These are phyloP conservation scores for Sesamia nonagrioides DNA, from an alignment of 1,140 invertebrate genomes.

Conservation along the genomic window DNA sequence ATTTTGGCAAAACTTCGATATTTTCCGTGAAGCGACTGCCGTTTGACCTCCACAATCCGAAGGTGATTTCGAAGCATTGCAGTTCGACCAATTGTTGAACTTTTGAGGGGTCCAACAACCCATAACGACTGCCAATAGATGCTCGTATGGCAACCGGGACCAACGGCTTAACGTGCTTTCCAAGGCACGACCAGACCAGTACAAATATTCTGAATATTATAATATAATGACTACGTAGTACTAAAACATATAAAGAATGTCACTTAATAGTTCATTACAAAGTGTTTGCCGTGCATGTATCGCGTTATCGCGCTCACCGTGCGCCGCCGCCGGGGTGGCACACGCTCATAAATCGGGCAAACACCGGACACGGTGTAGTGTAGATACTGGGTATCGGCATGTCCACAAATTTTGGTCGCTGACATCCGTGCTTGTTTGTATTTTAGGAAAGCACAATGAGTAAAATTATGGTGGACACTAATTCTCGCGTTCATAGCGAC, in stretches of 20 bases:
- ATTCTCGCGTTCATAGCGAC: too few relatives aligned
- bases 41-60: too few relatives aligned
- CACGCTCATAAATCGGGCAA: conserved; percentile 24
- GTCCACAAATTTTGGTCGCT: conserved; percentile 26
- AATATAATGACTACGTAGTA: neutral
- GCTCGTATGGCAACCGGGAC: too few relatives aligned
- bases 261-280: conserved; percentile 26
- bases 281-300: conserved; percentile 11
- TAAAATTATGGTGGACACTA: neutral
- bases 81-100: too few relatives aligned
- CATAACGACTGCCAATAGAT: too few relatives aligned
- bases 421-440: conserved; percentile 3
- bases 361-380: conserved; percentile 14
- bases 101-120: too few relatives aligned
- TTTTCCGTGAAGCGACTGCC: too few relatives aligned
- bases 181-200: neutral
- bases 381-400: conserved; percentile 35
- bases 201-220: neutral
- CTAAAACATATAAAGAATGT: neutral
- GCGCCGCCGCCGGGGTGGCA: neutral
- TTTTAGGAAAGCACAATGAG: neutral
- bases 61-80: too few relatives aligned
- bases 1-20: too few relatives aligned
- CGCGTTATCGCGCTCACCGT: neutral
- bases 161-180: too few relatives aligned